phyloP scores from a whole-genome alignment of 2,797 vertebrate genomes.

The Tangara arthus region DNA sequence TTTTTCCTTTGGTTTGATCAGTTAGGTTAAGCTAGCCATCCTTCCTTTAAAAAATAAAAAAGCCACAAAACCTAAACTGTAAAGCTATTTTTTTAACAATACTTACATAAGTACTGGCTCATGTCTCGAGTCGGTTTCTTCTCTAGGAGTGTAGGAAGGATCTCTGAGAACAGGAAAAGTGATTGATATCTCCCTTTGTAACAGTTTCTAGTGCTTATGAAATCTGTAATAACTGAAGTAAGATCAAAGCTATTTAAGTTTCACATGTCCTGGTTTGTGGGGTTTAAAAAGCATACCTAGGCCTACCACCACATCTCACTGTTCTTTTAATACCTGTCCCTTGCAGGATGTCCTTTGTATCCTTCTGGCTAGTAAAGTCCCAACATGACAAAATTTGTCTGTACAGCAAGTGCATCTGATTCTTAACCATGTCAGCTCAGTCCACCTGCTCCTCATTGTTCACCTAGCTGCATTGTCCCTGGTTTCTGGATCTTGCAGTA shows the following conservation, averaged over 20 bases:
- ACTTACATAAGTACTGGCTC: neutral
- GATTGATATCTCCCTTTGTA: neutral
- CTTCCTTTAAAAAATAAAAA: neutral
- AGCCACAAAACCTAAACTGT: neutral
- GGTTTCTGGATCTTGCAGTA: neutral
- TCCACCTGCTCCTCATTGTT: neutral
- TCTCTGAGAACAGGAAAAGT: neutral
- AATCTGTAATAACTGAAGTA: neutral
- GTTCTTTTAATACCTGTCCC: neutral
- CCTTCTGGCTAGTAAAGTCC: neutral
- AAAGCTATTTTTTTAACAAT: neutral
- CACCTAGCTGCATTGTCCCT: neutral
- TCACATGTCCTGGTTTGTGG: neutral
- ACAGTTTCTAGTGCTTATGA: neutral
- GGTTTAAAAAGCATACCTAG: neutral
- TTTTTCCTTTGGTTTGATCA: neutral
- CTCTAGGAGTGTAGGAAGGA: neutral
- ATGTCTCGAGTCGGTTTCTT: neutral
- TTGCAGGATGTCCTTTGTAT: neutral
- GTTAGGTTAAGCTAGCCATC: neutral
- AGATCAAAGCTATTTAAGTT: neutral
- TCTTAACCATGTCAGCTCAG: neutral
- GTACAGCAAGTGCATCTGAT: neutral
- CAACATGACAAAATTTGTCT: neutral
- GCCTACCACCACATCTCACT: neutral